Evolutionary conservation across 2,113 vertebrate species (phyloP).

Genomic region (Prionailurus viverrinus): DNA sequence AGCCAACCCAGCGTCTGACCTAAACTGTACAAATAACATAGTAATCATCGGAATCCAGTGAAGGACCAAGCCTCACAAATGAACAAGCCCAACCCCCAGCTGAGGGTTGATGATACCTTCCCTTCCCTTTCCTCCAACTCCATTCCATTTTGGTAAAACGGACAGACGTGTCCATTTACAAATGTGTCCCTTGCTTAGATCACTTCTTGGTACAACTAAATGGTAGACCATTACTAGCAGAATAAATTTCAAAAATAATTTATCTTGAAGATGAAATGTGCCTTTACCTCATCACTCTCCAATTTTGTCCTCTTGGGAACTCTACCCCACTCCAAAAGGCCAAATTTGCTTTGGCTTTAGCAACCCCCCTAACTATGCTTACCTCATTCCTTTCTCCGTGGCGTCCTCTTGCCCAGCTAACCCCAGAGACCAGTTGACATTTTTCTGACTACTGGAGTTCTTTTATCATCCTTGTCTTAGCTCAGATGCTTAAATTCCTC

Average conservation of each 20-base stretch:
- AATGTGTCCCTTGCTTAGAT: neutral
- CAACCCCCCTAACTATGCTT: neutral
- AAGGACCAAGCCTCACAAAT: neutral
- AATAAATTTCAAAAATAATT: neutral
- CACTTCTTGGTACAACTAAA: neutral
- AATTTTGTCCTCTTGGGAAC: fast-evolving
- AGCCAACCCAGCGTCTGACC: neutral
- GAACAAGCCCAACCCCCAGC: no score
- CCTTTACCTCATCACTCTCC: neutral
- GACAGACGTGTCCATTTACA: neutral
- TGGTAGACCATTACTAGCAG: neutral
- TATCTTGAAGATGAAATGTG: neutral
- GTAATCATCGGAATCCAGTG: neutral
- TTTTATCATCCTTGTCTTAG: neutral
- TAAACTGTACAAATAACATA: neutral
- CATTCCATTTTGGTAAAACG: neutral
- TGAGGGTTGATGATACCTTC: neutral
- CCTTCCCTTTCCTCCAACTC: neutral
- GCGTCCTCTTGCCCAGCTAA: neutral
- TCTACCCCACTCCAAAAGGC: neutral
- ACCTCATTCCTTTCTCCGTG: neutral
- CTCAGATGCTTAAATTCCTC: neutral
- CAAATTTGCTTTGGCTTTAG: neutral
- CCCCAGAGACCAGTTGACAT: neutral
- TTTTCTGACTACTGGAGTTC: neutral